These are phyloP conservation scores for Lasioglossum morio DNA, from an alignment of 2,888 invertebrate species.

Conservation along the genomic window DNA sequence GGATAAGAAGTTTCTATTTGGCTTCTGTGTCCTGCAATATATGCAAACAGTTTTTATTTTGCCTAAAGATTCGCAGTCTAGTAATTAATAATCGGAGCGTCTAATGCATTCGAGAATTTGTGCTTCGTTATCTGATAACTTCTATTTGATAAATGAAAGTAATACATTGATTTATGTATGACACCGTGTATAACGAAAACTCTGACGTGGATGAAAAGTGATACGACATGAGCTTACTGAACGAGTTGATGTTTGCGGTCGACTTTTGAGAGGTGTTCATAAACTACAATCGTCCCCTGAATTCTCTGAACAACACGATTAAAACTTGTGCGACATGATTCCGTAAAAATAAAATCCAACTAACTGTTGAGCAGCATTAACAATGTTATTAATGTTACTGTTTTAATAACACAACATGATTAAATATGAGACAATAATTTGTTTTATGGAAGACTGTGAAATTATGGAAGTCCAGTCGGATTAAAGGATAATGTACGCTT, in stretches of 20 bases:
- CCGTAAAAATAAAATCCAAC: background rate
- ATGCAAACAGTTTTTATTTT: no score
- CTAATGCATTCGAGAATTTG: background rate
- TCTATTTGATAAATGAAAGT: background rate
- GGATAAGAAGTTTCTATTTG: no score
- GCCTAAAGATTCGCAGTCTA: no score
- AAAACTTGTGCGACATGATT: background rate
- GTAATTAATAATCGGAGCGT: background rate
- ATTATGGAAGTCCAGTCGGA: background rate
- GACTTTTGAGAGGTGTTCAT: background rate
- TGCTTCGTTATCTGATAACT: no score
- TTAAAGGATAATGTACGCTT: constrained; percentile 4
- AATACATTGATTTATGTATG: background rate
- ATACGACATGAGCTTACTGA: background rate
- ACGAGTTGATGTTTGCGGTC: no score
- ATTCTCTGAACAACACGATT: background rate
- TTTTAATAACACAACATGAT: background rate
- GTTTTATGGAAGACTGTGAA: background rate
- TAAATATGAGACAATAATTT: background rate
- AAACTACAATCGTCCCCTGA: background rate
- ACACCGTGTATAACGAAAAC: background rate
- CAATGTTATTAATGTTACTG: background rate
- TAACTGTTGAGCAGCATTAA: background rate
- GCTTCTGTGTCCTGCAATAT: no score
- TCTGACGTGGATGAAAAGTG: background rate